phyloP scores from a whole-genome alignment of 2,888 invertebrate genomes.

The Lochmaea capreae region DNA sequence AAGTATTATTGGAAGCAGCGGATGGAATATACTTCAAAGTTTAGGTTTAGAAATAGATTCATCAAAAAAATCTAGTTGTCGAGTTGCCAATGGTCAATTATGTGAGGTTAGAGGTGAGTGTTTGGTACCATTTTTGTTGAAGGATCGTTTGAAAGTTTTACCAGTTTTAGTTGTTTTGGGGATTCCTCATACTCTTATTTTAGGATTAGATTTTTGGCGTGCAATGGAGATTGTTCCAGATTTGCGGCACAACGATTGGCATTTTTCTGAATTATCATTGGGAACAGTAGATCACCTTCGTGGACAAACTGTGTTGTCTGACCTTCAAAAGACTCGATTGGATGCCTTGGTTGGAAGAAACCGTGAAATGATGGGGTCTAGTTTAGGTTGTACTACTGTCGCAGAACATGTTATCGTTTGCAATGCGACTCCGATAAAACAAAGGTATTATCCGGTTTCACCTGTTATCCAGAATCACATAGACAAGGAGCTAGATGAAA shows the following conservation, averaged over 20 bases:
- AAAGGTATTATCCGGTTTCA: conserved; percentile 42
- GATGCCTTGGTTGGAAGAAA: conserved; percentile 14
- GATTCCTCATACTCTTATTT: conserved; percentile 21
- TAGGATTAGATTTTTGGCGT: neutral
- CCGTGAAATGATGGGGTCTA: conserved; percentile 6
- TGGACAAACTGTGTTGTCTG: conserved; percentile 7
- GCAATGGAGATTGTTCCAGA: neutral
- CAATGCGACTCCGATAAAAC: conserved; percentile 36
- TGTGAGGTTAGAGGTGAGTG: conserved; percentile 29
- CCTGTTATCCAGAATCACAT: conserved; percentile 35
- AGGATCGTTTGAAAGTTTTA: conserved; percentile 25
- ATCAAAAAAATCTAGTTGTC: conserved; percentile 8
- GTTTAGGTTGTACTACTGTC: conserved; percentile 15
- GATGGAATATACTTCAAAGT: conserved; percentile 28
- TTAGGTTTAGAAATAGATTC: conserved; percentile 25
- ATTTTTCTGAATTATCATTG: neutral
- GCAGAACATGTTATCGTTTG: conserved; percentile 8
- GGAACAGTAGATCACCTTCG: conserved; percentile 19
- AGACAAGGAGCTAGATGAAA: conserved; percentile 13
- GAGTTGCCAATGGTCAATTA: conserved; percentile 36
- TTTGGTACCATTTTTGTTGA: conserved; percentile 25
- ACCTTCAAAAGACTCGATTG: neutral
- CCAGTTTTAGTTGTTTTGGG: conserved; percentile 26
- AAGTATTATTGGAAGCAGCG: conserved; percentile 32
- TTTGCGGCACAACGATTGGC: no score